A percentile compares a stretch with the other conserved stretches of the same genome.
These are phyloP conservation scores for Melanostoma scalare DNA, from an alignment of 2,888 invertebrate genomes.

Conservation along the genomic window DNA sequence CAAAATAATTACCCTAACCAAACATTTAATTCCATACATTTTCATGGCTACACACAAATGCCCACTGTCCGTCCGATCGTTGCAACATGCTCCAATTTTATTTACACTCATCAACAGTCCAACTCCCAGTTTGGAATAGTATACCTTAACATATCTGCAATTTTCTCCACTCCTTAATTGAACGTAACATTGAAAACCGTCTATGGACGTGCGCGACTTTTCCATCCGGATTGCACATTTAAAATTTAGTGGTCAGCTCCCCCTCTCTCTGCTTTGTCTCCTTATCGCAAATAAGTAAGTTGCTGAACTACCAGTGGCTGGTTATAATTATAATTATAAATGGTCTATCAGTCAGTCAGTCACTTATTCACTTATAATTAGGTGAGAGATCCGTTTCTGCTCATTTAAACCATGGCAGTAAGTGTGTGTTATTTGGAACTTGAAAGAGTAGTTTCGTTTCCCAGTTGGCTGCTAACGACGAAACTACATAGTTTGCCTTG, in stretches of 20 bases:
- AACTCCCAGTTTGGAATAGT: slow-evolving; percentile 49
- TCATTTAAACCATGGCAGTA: neutral
- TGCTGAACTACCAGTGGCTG: slow-evolving; percentile 28
- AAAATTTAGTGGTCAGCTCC: slow-evolving; percentile 24
- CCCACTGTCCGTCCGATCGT: slow-evolving; percentile 10
- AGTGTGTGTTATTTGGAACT: neutral
- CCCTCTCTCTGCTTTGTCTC: slow-evolving; percentile 18
- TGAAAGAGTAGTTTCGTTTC: neutral
- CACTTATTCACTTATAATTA: slow-evolving; percentile 56
- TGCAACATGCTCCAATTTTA: slow-evolving; percentile 31
- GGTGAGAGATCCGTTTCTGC: slow-evolving; percentile 63
- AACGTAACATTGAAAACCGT: slow-evolving; percentile 57
- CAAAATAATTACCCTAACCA: slow-evolving; percentile 21
- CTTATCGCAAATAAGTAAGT: slow-evolving; percentile 20
- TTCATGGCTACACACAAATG: slow-evolving; percentile 24
- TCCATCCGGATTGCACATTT: slow-evolving; percentile 55
- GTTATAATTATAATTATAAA: slow-evolving; percentile 1
- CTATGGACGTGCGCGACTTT: slow-evolving; percentile 55
- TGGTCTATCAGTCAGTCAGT: slow-evolving; percentile 65
- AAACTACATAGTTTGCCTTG: no score
- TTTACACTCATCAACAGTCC: slow-evolving; percentile 17
- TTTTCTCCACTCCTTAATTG: slow-evolving; percentile 70
- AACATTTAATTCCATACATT: slow-evolving; percentile 28
- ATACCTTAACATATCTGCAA: slow-evolving; percentile 30
- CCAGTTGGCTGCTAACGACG: no score